A percentile compares a stretch with the other conserved stretches of the same genome.
Conservation (phyloP, 2,113 vertebrate species). For the Nyctibius bracteatus region DNA sequence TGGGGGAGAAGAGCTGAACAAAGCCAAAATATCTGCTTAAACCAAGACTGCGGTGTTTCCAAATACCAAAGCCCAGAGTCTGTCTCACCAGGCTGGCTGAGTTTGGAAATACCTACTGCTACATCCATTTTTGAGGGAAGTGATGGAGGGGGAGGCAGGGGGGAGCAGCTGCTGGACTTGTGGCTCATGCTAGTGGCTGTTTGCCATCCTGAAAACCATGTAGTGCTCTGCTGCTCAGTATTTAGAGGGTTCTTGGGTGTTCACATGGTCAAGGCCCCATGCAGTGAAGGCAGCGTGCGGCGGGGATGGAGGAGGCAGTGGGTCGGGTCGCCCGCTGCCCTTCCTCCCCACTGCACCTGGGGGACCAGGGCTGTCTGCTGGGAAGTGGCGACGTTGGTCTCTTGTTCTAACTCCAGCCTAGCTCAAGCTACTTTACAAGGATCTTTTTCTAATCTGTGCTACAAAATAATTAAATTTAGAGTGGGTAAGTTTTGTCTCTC, state of each 20-base stretch:
- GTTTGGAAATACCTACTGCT: neutral
- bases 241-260: neutral
- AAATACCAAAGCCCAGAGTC: neutral
- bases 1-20: neutral
- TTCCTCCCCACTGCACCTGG: neutral
- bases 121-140: neutral
- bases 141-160: rapidly evolving
- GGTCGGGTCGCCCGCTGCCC: neutral
- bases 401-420: neutral
- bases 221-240: neutral
- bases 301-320: neutral
- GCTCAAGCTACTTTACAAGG: neutral
- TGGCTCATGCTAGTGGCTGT: neutral
- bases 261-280: rapidly evolving
- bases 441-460: neutral
- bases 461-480: neutral
- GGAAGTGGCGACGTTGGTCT: neutral
- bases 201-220: neutral
- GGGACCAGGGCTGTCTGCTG: neutral
- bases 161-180: neutral
- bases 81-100: neutral
- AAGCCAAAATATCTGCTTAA: neutral
- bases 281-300: neutral
- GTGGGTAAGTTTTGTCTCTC: neutral
- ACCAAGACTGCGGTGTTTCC: neutral